Percentiles rank a stretch among this genome's conserved stretches.
Evolutionary conservation across 1,140 invertebrate genomes (phyloP).

Genomic region (Drosophila santomea): DNA sequence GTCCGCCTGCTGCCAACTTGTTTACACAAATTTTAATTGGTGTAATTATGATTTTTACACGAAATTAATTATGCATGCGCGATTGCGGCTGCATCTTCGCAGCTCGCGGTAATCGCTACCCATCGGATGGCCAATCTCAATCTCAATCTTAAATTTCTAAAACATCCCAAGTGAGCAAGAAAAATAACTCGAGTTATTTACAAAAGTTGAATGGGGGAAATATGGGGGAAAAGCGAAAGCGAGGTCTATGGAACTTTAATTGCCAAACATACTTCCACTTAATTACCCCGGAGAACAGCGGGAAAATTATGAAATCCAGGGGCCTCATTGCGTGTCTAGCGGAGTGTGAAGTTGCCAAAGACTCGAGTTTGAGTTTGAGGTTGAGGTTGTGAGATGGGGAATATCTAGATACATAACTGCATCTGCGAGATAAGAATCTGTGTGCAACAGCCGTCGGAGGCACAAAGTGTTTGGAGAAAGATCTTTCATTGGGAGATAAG

Average conservation of each 20-base stretch:
- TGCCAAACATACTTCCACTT: conserved; percentile 49
- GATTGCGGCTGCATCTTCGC: conserved; percentile 49
- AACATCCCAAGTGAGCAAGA: conserved; percentile 14
- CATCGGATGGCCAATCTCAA: conserved; percentile 23
- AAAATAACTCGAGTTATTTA: conserved; percentile 36
- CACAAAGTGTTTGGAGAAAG: not conserved
- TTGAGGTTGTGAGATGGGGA: not conserved
- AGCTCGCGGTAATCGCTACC: conserved; percentile 8
- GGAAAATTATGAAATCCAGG: conserved; percentile 64
- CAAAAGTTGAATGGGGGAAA: not conserved
- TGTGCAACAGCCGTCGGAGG: conserved; percentile 24
- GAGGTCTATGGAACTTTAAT: conserved; percentile 48
- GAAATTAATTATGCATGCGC: conserved; percentile 78
- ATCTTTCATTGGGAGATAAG: conserved; percentile 19
- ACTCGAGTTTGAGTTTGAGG: not conserved
- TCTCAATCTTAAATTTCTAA: conserved; percentile 29
- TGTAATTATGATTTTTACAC: conserved; percentile 81
- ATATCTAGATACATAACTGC: conserved; percentile 29
- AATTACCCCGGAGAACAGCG: conserved; percentile 37
- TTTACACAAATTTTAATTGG: conserved; percentile 80
- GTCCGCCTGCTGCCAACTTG: conserved; percentile 61
- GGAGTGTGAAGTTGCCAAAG: conserved; percentile 55
- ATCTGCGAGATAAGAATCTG: conserved; percentile 54
- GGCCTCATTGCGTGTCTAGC: conserved; percentile 10
- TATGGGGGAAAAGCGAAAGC: conserved; percentile 7